Evolutionary conservation across 1,140 invertebrate species (phyloP).

Genomic region (Sesamia nonagrioides): DNA sequence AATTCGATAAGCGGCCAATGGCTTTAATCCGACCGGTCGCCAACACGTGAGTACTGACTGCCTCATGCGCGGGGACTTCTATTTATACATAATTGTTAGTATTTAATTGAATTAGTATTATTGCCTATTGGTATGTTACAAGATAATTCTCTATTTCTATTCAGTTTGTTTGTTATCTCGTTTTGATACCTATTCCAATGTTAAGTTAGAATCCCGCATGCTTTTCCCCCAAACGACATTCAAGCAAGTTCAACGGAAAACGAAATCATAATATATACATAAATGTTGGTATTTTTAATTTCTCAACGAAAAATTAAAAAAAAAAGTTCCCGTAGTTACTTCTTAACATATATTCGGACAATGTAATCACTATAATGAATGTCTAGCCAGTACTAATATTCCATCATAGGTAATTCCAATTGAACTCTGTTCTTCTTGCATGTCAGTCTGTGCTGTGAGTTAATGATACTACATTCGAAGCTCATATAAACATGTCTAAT

Average conservation of each 20-base stretch:
- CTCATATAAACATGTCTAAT: neutral
- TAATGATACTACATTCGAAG: neutral
- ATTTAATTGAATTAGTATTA: slow-evolving; percentile 21
- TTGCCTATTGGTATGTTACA: slow-evolving; percentile 9
- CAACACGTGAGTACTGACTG: neutral
- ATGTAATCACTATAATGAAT: slow-evolving; percentile 40
- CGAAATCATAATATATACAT: slow-evolving; percentile 5
- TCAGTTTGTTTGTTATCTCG: slow-evolving; percentile 13
- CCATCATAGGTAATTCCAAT: neutral
- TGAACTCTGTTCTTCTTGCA: slow-evolving; percentile 1
- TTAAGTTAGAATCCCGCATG: slow-evolving; percentile 19
- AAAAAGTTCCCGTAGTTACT: slow-evolving; percentile 1
- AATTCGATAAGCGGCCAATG: neutral
- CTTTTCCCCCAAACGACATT: slow-evolving; percentile 1
- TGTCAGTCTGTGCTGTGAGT: neutral
- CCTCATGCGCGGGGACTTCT: slow-evolving; percentile 13
- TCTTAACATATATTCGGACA: slow-evolving; percentile 13
- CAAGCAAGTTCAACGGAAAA: slow-evolving; percentile 12
- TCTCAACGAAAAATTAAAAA: neutral
- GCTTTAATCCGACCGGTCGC: neutral
- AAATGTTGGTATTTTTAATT: neutral
- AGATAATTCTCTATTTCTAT: slow-evolving; percentile 7
- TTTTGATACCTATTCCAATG: slow-evolving; percentile 4
- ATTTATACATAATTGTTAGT: slow-evolving; percentile 9
- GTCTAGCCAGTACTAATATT: slow-evolving; percentile 16